A percentile compares a stretch with the other conserved stretches of the same genome.
These are phyloP conservation scores for Brenthis ino DNA, from an alignment of 2,888 invertebrate genomes.

Conservation along the genomic window DNA sequence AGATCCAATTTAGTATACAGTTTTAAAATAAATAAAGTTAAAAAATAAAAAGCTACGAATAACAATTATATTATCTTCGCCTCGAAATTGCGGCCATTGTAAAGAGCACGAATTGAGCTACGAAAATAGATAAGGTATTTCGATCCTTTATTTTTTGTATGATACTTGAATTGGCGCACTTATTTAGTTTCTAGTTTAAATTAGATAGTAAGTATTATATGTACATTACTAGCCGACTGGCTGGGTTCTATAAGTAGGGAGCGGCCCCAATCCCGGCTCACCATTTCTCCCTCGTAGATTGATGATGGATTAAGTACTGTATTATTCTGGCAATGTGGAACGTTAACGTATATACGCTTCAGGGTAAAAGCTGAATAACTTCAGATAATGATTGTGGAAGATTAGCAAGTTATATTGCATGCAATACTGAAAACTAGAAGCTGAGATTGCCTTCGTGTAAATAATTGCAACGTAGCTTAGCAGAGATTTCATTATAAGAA, in stretches of 20 bases:
- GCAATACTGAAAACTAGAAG: neutral
- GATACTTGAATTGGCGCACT: conserved; percentile 6
- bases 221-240: conserved; percentile 38
- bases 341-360: conserved; percentile 17
- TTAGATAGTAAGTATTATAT: conserved; percentile 38
- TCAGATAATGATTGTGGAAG: conserved; percentile 2
- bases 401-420: neutral
- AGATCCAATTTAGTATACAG: neutral
- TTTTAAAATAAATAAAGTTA: conserved; percentile 12
- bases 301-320: conserved; percentile 55
- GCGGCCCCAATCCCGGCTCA: conserved; percentile 39
- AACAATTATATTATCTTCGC: conserved; percentile 15
- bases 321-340: conserved; percentile 31
- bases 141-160: conserved; percentile 10
- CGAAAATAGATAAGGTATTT: conserved; percentile 16
- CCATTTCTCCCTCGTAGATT: conserved; percentile 48
- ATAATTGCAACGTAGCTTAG: neutral
- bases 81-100: conserved; percentile 6
- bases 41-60: conserved; percentile 7
- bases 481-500: conserved; percentile 3
- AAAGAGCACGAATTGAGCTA: conserved; percentile 18
- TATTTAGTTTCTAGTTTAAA: conserved; percentile 37
- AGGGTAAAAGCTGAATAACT: conserved; percentile 8
- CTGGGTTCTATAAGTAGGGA: conserved; percentile 45
- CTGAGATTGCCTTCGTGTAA: neutral